Evolutionary conservation across 1,140 invertebrate species (phyloP).

Genomic region (Cotesia vestalis): DNA sequence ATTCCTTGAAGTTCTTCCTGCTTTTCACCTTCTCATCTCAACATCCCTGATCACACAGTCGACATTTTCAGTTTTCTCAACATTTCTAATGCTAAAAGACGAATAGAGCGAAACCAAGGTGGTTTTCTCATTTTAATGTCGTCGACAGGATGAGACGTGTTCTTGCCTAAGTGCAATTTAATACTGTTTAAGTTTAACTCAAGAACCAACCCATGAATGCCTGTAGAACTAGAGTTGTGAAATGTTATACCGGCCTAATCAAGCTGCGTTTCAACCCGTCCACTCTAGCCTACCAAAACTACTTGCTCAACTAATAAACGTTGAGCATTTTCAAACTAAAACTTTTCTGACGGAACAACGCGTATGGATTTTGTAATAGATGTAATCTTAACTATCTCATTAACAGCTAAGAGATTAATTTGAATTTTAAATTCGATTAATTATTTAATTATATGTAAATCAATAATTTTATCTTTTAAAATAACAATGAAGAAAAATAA

Average conservation of each 20-base stretch:
- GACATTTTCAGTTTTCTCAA: slow-evolving; percentile 18
- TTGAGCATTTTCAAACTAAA: slow-evolving; percentile 47
- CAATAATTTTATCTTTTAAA: too few species aligned
- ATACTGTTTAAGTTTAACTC: slow-evolving; percentile 59
- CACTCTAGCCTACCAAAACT: slow-evolving; percentile 46
- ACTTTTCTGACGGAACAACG: slow-evolving; percentile 14
- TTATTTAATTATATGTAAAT: too few species aligned
- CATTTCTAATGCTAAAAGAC: not conserved
- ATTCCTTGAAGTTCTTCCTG: slow-evolving; percentile 47
- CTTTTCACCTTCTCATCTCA: not conserved
- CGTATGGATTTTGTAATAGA: not conserved
- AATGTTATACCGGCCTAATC: slow-evolving; percentile 57
- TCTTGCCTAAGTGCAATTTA: slow-evolving; percentile 61
- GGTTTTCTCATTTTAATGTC: slow-evolving; percentile 11
- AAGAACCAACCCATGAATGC: slow-evolving; percentile 25
- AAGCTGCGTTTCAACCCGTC: slow-evolving; percentile 57
- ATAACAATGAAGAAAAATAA: too few species aligned
- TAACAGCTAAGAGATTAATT: too few species aligned
- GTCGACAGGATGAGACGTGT: slow-evolving; percentile 46
- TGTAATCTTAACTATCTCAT: not conserved
- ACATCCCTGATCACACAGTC: slow-evolving; percentile 23
- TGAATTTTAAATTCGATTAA: too few species aligned
- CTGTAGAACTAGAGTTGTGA: slow-evolving; percentile 32
- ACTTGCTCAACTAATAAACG: slow-evolving; percentile 64
- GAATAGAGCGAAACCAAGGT: not conserved